Base-by-base conservation (phyloP, 2,888 invertebrate species). In the Hirudinaria manillensis region DNA sequence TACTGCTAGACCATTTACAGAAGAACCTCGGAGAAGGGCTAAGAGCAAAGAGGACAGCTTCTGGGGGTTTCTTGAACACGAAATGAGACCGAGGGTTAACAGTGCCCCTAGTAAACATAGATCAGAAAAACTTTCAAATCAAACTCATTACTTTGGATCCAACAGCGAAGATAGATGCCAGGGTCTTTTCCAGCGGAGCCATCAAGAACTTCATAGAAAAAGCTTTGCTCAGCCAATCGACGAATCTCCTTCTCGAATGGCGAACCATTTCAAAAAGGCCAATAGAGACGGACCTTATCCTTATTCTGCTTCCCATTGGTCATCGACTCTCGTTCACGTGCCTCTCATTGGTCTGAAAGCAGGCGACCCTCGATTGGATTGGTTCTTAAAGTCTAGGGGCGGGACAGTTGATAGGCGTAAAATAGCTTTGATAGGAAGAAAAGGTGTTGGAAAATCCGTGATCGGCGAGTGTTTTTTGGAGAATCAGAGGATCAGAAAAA, bases 371-470 rank as follows among this genome's bases (percentile, higher is more conserved):
- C 61, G 61, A 61, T 10, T 7, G 29, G 24, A 61, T 24, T 27
- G 24, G 24, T 61, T 24, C 29, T 61, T 29, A 24, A 24, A 27
- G 6, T 61, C 61, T 61, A 21, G 7, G 7, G 61, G 61, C 29
- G 61, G 61, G 3, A 13, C n/a, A 24, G 29, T 16, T n/a, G 74
- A 74, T 19, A 32, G 45, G 3, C 56, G 70, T 32, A 65, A 38
- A 36, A 51, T 75, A 19, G 10, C 71, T 45, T 32, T 75, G 61
- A 72, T 29, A 19, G 75, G 75, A 16, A 53, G 53, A 27, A 70
- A 61, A 38, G 75, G 75, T 16, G 75, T 75, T 13, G 75, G 75
- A n/a, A 75, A 75, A 45, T 75, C 75, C 27, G 61, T 71, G 1
- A 75, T 75, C 16, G 71, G 61, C 16, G 27, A 53, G 13, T 70